Evolutionary conservation across 2,888 invertebrate genomes (phyloP), one percentile per base, ranked within the genome.

Genomic region (Hyppa rectilinea): DNA sequence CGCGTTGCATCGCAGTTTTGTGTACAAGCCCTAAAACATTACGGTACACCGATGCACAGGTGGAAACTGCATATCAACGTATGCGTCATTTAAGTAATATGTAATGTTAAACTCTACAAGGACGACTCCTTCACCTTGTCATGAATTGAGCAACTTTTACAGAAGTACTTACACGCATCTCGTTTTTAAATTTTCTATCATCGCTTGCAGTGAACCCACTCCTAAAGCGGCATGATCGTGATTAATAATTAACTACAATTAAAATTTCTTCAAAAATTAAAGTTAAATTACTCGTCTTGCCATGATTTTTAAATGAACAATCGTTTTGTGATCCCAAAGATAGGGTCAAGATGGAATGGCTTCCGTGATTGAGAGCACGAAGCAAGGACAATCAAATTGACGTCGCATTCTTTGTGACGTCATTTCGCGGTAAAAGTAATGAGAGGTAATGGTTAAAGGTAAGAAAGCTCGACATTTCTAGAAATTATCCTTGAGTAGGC

Each of bases 391-490:
- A 36, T 6, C n/a, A 50, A 59, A 60, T 50, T 50, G 10, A 45
- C 20, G 49, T 40, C 26, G 23, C 26, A 50, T 73, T 52, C 36
- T 10, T 63, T n/a, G 17, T 47, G 49, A 50, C 52, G 59, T 67
- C 59, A 67, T 64, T 65, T n/a, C 29, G 40, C 26, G 12, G 56
- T 58, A 71, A 66, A 65, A 59, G 47, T 26, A 49, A 40, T 31
- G 45, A 34, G 12, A 38, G 14, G 40, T 23, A 53, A 50, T 17
- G 31, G 4, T 17, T 34, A 36, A 47, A 59, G 31, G 47, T 40
- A 56, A 50, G 10, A 45, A 55, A 59, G n/a, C 1, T n/a, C 49
- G 66, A 76, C 43, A 62, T 73, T 72, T 61, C 52, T 77, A 72
- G 55, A 71, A 65, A 60, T 45, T 75, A 70, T 38, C 75, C 56